Conservation (phyloP, 2,113 vertebrate genomes). For the Hydrolagus affinis region DNA sequence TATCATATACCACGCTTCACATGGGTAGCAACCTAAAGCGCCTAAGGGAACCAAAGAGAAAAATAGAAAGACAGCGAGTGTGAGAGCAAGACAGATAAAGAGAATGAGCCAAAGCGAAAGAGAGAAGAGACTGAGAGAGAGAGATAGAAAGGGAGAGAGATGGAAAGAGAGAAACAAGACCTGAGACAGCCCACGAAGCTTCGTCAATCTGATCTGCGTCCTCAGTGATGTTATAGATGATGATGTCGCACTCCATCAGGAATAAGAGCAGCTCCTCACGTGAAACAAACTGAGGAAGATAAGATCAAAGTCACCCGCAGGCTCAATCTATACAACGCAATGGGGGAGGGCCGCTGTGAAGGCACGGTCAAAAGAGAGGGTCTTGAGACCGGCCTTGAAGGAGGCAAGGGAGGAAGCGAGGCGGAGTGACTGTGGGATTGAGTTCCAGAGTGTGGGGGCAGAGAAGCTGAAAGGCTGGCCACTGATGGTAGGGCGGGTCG, state of each 20-base stretch:
- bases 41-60: neutral
- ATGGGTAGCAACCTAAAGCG: too few relatives aligned
- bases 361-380: too few relatives aligned
- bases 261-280: constrained; percentile 56
- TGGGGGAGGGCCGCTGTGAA: too few relatives aligned
- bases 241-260: constrained; percentile 69
- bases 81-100: neutral
- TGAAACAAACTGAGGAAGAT: constrained; percentile 44
- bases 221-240: constrained; percentile 81
- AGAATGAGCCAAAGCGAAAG: neutral
- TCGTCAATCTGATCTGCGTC: constrained; percentile 63
- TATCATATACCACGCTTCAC: too few relatives aligned
- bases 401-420: too few relatives aligned
- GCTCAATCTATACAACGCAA: too few relatives aligned
- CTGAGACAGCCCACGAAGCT: constrained; percentile 75
- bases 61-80: neutral
- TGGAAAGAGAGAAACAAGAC: constrained; percentile 49
- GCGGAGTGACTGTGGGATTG: too few relatives aligned
- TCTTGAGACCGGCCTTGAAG: too few relatives aligned
- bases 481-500: too few relatives aligned
- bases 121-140: neutral
- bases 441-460: too few relatives aligned
- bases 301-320: neutral
- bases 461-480: too few relatives aligned
- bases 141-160: too few relatives aligned